Conservation (phyloP, 2,113 vertebrate genomes). For the Cranoglanis bouderius region DNA sequence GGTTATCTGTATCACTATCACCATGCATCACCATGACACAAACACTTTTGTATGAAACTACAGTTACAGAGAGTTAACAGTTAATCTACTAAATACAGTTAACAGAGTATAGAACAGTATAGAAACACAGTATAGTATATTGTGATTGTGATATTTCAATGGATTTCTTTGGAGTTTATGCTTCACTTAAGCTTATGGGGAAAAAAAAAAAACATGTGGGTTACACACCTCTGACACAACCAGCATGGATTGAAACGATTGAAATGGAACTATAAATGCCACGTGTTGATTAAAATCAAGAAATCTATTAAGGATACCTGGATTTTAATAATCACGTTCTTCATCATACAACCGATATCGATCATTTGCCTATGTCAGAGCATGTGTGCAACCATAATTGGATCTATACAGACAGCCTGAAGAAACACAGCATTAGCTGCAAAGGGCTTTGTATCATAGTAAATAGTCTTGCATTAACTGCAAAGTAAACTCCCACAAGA, state of each 20-base stretch:
- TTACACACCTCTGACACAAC: not conserved
- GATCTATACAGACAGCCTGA: not conserved
- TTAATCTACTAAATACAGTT: not conserved
- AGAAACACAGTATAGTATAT: not conserved
- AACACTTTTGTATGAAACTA: not conserved
- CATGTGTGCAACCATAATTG: not conserved
- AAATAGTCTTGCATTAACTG: not conserved
- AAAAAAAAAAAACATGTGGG: not conserved
- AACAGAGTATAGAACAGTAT: not conserved
- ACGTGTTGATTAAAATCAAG: not conserved
- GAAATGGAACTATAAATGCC: not conserved
- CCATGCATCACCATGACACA: conserved; percentile 3
- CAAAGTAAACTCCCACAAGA: not conserved
- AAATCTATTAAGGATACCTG: not conserved
- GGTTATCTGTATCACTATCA: not conserved
- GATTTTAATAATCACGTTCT: not conserved
- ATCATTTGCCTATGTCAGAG: not conserved
- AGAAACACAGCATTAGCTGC: not conserved
- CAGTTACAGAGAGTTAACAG: not conserved
- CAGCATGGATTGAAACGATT: not conserved
- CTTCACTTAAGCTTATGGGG: not conserved
- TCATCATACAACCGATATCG: not conserved
- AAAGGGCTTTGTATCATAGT: not conserved
- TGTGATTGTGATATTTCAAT: not conserved
- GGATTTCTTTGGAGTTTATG: not conserved